A percentile compares a stretch with the other conserved stretches of the same genome.
Conservation (phyloP, 2,113 vertebrate genomes). For the Epinephelus fuscoguttatus region DNA sequence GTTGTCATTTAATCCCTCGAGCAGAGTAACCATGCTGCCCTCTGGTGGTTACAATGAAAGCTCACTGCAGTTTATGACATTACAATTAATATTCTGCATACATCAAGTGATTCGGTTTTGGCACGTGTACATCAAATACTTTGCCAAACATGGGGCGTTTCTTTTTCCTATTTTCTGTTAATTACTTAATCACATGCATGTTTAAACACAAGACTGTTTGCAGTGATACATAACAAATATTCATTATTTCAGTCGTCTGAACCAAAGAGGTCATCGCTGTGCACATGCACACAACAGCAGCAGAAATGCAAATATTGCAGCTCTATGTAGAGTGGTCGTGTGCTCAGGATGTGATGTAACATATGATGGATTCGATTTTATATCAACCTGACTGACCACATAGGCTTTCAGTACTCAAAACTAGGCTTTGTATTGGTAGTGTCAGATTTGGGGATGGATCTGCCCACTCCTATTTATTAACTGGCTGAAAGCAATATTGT, state of each 20-base stretch:
- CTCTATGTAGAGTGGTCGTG: background rate
- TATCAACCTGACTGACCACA: no score
- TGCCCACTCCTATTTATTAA: background rate
- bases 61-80: no score
- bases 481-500: background rate
- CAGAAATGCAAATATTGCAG: background rate
- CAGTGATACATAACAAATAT: background rate
- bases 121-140: background rate
- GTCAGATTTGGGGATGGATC: background rate
- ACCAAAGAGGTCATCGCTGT: background rate
- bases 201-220: background rate
- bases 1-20: background rate
- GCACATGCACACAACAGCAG: background rate
- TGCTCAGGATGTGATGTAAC: background rate
- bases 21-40: conserved; percentile 37
- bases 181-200: background rate
- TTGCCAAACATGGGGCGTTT: background rate
- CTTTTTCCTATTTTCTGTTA: background rate
- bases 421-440: background rate
- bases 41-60: conserved; percentile 30
- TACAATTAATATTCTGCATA: background rate
- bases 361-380: background rate
- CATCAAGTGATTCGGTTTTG: background rate
- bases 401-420: background rate
- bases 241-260: background rate